A percentile compares a stretch with the other conserved stretches of the same genome.
Conservation (phyloP, 2,797 vertebrate genomes). For the Simalia tracyae region DNA sequence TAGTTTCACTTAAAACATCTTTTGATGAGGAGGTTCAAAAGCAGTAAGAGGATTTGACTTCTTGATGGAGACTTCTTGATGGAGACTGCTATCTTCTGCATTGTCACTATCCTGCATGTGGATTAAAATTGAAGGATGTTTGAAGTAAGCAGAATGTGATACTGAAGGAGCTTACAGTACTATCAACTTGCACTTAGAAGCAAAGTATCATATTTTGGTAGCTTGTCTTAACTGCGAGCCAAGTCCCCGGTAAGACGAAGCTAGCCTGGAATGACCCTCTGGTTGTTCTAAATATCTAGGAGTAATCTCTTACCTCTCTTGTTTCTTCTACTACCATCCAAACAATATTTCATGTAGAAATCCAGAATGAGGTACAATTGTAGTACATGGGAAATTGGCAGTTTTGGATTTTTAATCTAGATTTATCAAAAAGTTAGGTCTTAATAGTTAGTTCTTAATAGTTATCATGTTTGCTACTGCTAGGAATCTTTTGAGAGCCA, state of each 20-base stretch:
- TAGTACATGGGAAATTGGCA: background rate
- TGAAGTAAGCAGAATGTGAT: background rate
- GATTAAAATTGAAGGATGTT: background rate
- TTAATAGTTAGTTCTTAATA: too few relatives aligned
- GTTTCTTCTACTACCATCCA: background rate
- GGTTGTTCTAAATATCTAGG: background rate
- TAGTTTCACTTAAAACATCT: background rate
- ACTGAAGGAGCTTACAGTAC: background rate
- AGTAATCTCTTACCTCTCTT: background rate
- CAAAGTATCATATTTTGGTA: background rate
- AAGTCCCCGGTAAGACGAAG: background rate
- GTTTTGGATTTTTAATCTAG: too few relatives aligned
- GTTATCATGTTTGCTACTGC: too few relatives aligned
- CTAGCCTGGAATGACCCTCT: background rate
- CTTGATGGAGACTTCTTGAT: background rate
- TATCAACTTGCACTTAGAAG: background rate
- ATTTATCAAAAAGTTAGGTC: too few relatives aligned
- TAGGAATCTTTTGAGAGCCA: too few relatives aligned
- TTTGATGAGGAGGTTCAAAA: background rate
- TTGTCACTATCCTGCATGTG: background rate
- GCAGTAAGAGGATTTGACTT: background rate
- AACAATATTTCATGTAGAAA: background rate
- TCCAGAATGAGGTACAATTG: background rate
- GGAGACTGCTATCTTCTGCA: background rate
- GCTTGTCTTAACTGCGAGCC: background rate